Evolutionary conservation across 2,888 invertebrate genomes (phyloP), one percentile per base, ranked within the genome.

Genomic region (Drosophila acutilabella): DNA sequence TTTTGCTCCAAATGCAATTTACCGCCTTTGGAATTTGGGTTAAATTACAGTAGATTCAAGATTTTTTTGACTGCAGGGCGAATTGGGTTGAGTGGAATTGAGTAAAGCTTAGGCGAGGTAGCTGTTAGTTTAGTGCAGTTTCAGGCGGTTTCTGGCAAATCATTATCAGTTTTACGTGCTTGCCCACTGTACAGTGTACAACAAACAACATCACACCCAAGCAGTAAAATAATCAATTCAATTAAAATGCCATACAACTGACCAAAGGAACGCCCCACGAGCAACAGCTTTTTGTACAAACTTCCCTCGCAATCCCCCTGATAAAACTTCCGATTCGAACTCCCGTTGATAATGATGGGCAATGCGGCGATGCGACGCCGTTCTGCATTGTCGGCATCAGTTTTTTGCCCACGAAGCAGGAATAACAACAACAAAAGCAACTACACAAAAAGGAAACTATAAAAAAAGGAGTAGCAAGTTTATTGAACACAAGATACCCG

Each of bases 241-340:
- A 86, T 89, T 86, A 89, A 86, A 86, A 89, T 86, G 88, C 85
- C 89, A 78, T 77, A 71, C 80, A 73, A 71, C 88, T 87, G 88
- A 78, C 78, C 81, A 78, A 72, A 70, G 64, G 78, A 71, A 76
- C 65, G 78, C 75, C 79, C 78, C 60, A 76, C 60, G 64, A 64
- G 64, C 67, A 14, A 67, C 71, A 26, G 71, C 72, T 77, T 44
- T 36, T 30, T 62, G 64, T 76, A 52, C 65, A 58, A 59, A 51
- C 36, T 36, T 36, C 36, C 36, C 36, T 36, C 13, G 36, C 36
- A 36, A 36, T 13, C 13, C 36, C 36, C 36, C 36, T 36, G 36
- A 13, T 1, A 36, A 13, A 13, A 36, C 11, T 36, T 13, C 13
- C 36, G 36, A 36, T 13, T 18, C 44, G 42, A n/a, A 30, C 42